Percentiles rank a stretch among this genome's conserved stretches.
phyloP scores from a whole-genome alignment of 2,113 vertebrate species.

The Stomatorhinus ivindoensis region DNA sequence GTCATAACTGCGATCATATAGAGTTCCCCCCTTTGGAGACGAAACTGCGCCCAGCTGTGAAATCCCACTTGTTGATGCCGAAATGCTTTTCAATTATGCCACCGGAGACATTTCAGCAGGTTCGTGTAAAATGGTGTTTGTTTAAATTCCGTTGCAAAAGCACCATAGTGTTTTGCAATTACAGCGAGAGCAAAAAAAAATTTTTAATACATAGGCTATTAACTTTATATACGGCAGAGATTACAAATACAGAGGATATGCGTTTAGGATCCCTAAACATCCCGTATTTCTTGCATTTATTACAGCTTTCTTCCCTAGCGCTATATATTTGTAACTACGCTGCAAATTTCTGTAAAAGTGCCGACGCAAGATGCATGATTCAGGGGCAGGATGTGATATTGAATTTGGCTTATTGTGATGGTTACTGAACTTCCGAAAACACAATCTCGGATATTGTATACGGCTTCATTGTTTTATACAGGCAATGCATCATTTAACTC shows the following conservation, averaged over 20 bases:
- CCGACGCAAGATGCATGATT: not conserved
- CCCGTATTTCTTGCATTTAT: not conserved
- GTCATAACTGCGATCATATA: not conserved
- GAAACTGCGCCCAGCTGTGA: not conserved
- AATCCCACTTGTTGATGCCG: not conserved
- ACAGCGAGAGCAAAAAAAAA: not conserved
- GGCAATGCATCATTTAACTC: conserved; percentile 44
- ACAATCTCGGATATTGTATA: not conserved
- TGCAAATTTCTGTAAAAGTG: conserved; percentile 1
- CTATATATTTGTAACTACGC: not conserved
- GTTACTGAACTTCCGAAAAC: not conserved
- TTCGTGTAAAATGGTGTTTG: not conserved
- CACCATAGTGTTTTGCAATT: not conserved
- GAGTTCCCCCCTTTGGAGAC: not conserved
- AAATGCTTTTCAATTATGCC: not conserved
- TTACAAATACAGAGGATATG: not conserved
- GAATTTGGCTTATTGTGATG: not conserved
- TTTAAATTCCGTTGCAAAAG: not conserved
- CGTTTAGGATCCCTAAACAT: not conserved
- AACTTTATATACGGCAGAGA: not conserved
- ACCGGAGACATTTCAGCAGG: not conserved
- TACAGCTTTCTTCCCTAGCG: not conserved
- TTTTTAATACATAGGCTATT: not conserved
- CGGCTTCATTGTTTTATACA: conserved; percentile 7
- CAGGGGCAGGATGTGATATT: not conserved